Percentiles rank a stretch among this genome's conserved stretches.
These are phyloP conservation scores for Dryobota labecula DNA, from an alignment of 2,888 invertebrate species.

Conservation along the genomic window DNA sequence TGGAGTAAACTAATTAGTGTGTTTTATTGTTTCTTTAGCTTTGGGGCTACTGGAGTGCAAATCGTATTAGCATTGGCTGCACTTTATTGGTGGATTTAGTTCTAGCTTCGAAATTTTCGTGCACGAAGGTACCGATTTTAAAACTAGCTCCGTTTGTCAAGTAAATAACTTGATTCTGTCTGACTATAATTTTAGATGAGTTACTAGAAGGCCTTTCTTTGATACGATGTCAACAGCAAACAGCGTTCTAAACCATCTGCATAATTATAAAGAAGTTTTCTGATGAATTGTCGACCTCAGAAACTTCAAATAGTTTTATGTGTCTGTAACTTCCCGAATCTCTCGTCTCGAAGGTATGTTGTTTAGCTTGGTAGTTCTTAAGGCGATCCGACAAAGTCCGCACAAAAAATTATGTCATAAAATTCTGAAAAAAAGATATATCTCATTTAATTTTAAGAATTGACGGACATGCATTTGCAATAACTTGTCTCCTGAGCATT, in stretches of 20 bases:
- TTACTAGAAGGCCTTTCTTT: background rate
- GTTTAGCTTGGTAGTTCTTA: background rate
- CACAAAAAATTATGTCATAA: too few species aligned
- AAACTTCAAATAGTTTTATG: background rate
- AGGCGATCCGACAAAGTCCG: too few species aligned
- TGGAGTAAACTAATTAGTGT: conserved; percentile 47
- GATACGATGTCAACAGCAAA: background rate
- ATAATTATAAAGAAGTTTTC: background rate
- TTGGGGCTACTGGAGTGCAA: conserved; percentile 13
- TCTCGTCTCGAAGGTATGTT: background rate
- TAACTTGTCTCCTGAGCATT: too few species aligned
- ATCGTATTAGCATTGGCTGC: conserved; percentile 32
- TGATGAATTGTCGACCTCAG: background rate
- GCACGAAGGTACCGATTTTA: background rate
- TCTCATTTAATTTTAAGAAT: too few species aligned
- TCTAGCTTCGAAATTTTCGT: background rate
- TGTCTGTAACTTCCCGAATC: background rate
- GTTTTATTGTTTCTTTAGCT: conserved; percentile 49
- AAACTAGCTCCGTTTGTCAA: background rate
- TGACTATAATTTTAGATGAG: background rate
- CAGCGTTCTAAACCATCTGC: background rate
- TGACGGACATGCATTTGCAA: too few species aligned
- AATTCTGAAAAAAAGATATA: too few species aligned
- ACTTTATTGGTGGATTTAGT: conserved; percentile 14
- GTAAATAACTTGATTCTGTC: background rate